Evolutionary conservation across 2,888 invertebrate species (phyloP).

Genomic region (Synergus gifuensis): DNA sequence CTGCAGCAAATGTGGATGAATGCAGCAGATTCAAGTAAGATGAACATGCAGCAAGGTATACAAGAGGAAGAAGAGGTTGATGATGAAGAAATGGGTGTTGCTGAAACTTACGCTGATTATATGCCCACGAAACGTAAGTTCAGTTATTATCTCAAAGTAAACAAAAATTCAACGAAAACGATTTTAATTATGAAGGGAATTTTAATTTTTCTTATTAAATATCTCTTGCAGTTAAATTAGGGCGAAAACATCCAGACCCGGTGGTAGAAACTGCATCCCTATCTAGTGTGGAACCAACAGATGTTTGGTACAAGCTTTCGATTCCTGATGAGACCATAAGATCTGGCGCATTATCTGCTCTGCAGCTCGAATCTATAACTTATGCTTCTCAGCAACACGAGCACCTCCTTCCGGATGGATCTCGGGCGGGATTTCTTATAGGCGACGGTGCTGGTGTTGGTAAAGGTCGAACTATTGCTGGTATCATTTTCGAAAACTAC

Average conservation of each 20-base stretch:
- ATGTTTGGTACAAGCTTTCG: constrained; percentile 92
- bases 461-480: constrained; percentile 98
- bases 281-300: constrained; percentile 96
- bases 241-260: constrained; percentile 97
- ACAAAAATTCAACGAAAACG: background rate
- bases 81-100: constrained; percentile 97
- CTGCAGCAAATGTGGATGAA: constrained; percentile 82
- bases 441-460: constrained; percentile 99
- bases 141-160: constrained; percentile 3
- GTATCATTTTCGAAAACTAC: constrained; percentile 98
- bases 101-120: constrained; percentile 99
- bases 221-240: constrained; percentile 87
- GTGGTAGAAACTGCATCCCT: constrained; percentile 99
- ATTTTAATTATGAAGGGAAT: background rate
- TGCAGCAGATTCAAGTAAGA: constrained; percentile 77
- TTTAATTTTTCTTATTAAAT: background rate
- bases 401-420: constrained; percentile 91
- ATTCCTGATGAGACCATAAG: constrained; percentile 92
- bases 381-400: constrained; percentile 99
- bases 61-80: constrained; percentile 91
- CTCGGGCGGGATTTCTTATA: constrained; percentile 96
- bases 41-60: constrained; percentile 73
- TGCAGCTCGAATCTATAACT: constrained; percentile 98
- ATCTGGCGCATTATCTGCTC: constrained; percentile 92
- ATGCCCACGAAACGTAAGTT: constrained; percentile 94